Evolutionary conservation across 2,888 invertebrate genomes (phyloP), one percentile per base, ranked within the genome.

Genomic region (Iselma pallidipennis): DNA sequence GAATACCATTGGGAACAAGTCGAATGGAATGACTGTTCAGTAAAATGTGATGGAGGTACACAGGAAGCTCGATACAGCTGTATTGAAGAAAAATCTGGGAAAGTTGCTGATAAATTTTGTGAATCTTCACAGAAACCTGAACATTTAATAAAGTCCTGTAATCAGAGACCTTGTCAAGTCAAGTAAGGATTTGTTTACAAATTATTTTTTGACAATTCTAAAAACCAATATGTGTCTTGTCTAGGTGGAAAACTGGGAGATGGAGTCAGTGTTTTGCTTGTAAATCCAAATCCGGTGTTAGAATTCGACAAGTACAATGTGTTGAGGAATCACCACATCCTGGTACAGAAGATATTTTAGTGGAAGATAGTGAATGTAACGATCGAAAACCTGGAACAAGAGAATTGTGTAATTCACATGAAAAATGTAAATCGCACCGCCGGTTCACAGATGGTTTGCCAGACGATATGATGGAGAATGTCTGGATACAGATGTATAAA

Each of bases 251-350:
- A 76, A 81, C 84, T 3, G 88, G 88, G 6, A 85, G 85, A 55
- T 89, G 88, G 89, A 85, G 87, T 66, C 83, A 83, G 61, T 89
- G 89, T 72, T 84, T 83, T 42, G 85, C 86, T 0, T 85, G 85
- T 67, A 81, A 81, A 69, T 81, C 80, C 55, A 80, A 81, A 63
- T 78, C 82, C 7, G 86, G 85, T 1, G 71, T 80, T 4, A 76
- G 79, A 54, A 76, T 74, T 26, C 77, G 86, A 4, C 81, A 82
- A 63, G 83, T 85, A 10, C 83, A 84, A 57, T 86, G 86, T 66
- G 80, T 85, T 0, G 75, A 77, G 50, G 82, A 84, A 62, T 78
- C 82, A 2, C 79, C 82, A 0, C 79, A 74, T 51, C 52, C 76
- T 1, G 83, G 83, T 0, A 81, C 80, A 9, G 83, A 84, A 49